These are phyloP conservation scores for Atrichornis clamosus DNA, from an alignment of 2,113 vertebrate genomes.

Conservation along the genomic window DNA sequence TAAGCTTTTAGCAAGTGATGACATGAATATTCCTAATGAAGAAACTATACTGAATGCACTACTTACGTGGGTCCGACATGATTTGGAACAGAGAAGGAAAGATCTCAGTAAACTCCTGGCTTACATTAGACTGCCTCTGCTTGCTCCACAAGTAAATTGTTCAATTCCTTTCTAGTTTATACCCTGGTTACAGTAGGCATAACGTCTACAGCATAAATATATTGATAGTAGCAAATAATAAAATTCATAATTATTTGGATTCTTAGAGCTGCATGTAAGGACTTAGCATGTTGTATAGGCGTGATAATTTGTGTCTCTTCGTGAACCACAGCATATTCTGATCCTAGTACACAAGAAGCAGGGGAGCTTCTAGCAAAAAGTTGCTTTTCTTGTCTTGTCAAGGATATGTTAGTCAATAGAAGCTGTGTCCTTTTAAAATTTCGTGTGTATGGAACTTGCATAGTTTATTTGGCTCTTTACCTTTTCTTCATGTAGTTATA, in stretches of 20 bases:
- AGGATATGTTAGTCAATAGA: neutral
- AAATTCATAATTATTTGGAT: neutral
- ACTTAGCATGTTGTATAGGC: neutral
- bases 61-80: slow-evolving; percentile 90
- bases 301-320: neutral
- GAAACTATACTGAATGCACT: slow-evolving; percentile 92
- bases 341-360: neutral
- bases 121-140: slow-evolving; percentile 90
- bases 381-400: neutral
- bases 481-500: neutral
- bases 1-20: slow-evolving; percentile 91
- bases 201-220: neutral
- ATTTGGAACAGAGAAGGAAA: slow-evolving; percentile 78
- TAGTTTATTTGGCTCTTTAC: neutral
- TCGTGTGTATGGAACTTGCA: neutral
- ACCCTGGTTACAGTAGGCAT: neutral
- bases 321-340: neutral
- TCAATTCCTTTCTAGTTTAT: neutral
- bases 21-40: slow-evolving; percentile 95
- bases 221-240: neutral
- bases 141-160: slow-evolving; percentile 88
- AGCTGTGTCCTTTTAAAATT: neutral
- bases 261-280: neutral
- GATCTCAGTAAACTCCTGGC: slow-evolving; percentile 87
- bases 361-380: neutral